Evolutionary conservation across 2,113 vertebrate genomes (phyloP).

Genomic region (Dicrurus megarhynchus): DNA sequence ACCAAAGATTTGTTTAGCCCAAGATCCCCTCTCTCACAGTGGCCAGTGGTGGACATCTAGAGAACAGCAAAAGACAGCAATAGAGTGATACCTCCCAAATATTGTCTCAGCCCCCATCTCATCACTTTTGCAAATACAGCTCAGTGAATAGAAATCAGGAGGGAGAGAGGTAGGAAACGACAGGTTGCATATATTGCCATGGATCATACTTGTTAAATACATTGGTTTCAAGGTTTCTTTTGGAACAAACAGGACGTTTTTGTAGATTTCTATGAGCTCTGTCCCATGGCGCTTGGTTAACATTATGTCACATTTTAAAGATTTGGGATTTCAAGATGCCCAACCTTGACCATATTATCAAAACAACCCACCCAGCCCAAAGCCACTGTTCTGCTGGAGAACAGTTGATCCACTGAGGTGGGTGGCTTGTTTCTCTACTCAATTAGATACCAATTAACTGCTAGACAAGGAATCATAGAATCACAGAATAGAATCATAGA

Average conservation of each 20-base stretch:
- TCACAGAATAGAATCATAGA: background rate
- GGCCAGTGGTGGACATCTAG: background rate
- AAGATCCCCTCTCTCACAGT: background rate
- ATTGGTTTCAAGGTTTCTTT: background rate
- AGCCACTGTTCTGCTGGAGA: background rate
- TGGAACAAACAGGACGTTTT: background rate
- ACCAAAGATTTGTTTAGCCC: background rate
- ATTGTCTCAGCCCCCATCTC: background rate
- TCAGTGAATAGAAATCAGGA: background rate
- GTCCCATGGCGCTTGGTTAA: background rate
- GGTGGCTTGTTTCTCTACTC: background rate
- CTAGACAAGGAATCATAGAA: background rate
- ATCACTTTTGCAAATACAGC: background rate
- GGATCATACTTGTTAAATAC: background rate
- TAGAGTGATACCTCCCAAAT: background rate
- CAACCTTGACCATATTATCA: background rate
- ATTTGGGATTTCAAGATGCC: background rate
- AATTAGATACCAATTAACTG: background rate
- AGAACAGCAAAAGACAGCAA: background rate
- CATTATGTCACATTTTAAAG: background rate
- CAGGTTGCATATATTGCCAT: background rate
- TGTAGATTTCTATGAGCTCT: background rate
- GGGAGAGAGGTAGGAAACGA: background rate
- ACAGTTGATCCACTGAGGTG: background rate
- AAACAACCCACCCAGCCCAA: background rate